Evolutionary conservation across 2,888 invertebrate genomes (phyloP), one percentile per base, ranked within the genome.

Genomic region (Philereme transversata): DNA sequence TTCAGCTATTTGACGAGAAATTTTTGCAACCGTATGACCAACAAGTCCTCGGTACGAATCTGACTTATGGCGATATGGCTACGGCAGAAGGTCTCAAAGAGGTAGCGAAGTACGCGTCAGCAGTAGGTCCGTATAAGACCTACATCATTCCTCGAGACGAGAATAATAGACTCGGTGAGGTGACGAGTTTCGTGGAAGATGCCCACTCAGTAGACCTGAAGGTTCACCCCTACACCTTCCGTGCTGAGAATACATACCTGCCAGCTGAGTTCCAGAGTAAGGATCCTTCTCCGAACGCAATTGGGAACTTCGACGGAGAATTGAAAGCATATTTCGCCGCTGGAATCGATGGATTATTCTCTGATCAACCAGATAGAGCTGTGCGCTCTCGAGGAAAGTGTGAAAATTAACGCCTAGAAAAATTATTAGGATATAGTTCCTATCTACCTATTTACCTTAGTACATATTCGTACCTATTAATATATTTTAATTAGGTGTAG

Each of bases 141-240:
- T 88, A 84, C 58, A 85, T 92, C 33, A 90, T 92, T 47, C 90
- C 90, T 7, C 78, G 86, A 1, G 81, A 85, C 64, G 69, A 70
- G 40, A 72, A 82, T 7, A 75, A 87, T 60, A 77, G 71, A 22
- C 76, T 90, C 0, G 82, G 83, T 1, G 64, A 68, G 9, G 76
- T 78, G 0, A 92, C 90, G 4, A 81, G 57, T 58, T 90, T 91
- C 55, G 87, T 92, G 0, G 60, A 64, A 5, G 82, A 90, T 48
- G 88, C 90, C 6, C 91, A 92, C 60, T 73, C 76, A 3, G 86
- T 68, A 22, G 85, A 87, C 0, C 71, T 92, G 36, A 83, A 84
- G 69, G 89, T 92, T 0, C 90, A 90, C 65, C 90, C 90, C 0
- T 91, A 87, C 65, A 90, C 90, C 2, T 91, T 91, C 68, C 84